phyloP scores from a whole-genome alignment of 2,888 invertebrate genomes.

The Agrilus biguttatus region DNA sequence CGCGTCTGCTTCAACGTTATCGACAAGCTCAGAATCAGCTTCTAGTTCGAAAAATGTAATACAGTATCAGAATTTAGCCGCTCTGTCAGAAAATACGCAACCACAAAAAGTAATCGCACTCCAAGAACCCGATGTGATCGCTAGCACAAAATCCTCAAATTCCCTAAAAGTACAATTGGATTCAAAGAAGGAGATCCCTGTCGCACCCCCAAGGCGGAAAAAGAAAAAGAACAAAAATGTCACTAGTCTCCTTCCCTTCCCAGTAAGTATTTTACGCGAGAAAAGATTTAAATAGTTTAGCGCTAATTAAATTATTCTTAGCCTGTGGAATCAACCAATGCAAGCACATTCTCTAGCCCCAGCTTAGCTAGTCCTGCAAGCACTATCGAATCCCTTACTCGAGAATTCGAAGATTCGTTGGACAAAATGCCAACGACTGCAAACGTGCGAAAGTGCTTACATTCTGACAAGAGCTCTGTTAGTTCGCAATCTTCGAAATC shows the following conservation, averaged over 20 bases:
- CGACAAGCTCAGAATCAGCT: constrained; percentile 28
- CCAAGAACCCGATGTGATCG: constrained; percentile 84
- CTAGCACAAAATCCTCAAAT: constrained; percentile 65
- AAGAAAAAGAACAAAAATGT: constrained; percentile 41
- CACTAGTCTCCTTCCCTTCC: constrained; percentile 14
- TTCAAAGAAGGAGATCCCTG: constrained; percentile 32
- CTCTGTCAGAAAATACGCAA: constrained; percentile 16
- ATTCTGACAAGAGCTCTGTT: constrained; percentile 5
- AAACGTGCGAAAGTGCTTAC: constrained; percentile 4
- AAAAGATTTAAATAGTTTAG: no score
- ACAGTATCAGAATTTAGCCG: constrained; percentile 27
- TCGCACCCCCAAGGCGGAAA: constrained; percentile 70
- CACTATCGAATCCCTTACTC: constrained; percentile 62
- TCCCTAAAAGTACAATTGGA: constrained; percentile 17
- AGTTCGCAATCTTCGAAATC: constrained; percentile 13
- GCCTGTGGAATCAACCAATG: constrained; percentile 17
- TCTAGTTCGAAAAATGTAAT: constrained; percentile 27
- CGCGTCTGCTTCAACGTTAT: constrained; percentile 23
- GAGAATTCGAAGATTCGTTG: constrained; percentile 73
- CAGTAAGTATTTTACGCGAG: constrained; percentile 11
- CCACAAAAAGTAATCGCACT: constrained; percentile 22
- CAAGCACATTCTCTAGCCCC: constrained; percentile 29
- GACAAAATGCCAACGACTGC: constrained; percentile 28
- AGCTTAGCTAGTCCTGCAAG: constrained; percentile 62
- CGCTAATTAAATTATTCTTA: neutral